Evolutionary conservation across 2,888 invertebrate genomes (phyloP), one percentile per base, ranked within the genome.

Genomic region (Watsonalla cultraria): DNA sequence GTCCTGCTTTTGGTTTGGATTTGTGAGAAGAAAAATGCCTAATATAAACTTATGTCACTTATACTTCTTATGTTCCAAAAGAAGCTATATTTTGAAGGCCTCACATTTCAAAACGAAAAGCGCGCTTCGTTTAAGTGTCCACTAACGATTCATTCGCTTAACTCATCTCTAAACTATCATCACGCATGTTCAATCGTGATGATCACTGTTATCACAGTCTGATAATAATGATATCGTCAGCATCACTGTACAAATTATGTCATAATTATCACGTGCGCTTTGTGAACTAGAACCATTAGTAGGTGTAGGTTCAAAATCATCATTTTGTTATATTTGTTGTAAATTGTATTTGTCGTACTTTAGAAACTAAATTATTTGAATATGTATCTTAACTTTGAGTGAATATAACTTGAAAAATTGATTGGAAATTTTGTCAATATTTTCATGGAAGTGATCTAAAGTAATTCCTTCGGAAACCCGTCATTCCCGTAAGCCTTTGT

Each of bases 1-100:
- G 57, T 58, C 45, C 54, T 42, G 56, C 57, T 52, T 48, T 51
- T 62, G 63, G 55, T 49, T 49, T 15, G 2, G 37, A 37, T 14
- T 49, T 49, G 15, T 14, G 37, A n/a, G 49, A 49, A 2, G 9
- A 11, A 11, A 24, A 24, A 11, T 8, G 8, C 11, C 11, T 42
- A 11, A 42, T 37, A 11, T 2, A 2, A 2, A 5, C 8, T 7
- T 11, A 42, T 42, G 9, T 42, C 11, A 11, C 2, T 42, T 11
- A 2, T 4, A 11, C 11, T 11, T 11, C 7, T 37, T 37, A 37
- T 37, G 0, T 24, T 4, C 24, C 24, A 24, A 11, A 42, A 11
- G 4, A 11, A 11, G 5, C 8, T 42, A 11, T 11, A 11, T 11
- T 42, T 11, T 11, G 5, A 11, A 8, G 8, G 11, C 42, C 42